Evolutionary conservation across 2,797 vertebrate species (phyloP).

Genomic region (Phylloscopus collybita): DNA sequence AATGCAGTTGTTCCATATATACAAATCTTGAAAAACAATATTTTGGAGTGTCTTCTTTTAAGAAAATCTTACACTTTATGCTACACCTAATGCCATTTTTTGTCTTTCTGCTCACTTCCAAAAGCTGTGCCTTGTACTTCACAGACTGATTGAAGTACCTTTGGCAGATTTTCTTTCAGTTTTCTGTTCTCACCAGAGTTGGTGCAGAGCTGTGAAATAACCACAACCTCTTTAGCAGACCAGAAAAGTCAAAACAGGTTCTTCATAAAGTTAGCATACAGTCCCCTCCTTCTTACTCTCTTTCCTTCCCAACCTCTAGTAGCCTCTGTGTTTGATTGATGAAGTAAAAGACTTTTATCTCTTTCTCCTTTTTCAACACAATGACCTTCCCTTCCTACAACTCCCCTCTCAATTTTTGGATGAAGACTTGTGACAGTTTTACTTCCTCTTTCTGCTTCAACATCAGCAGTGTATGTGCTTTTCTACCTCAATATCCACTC

Average conservation of each 20-base stretch:
- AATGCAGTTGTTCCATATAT: neutral
- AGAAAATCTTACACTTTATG: neutral
- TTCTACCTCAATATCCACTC: neutral
- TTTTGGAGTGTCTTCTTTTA: neutral
- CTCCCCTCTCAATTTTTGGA: neutral
- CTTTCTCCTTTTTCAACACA: neutral
- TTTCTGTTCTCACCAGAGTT: neutral
- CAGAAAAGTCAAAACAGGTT: neutral
- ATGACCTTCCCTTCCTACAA: neutral
- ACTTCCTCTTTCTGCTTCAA: neutral
- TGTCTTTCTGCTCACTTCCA: neutral
- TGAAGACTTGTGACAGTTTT: neutral
- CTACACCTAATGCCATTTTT: neutral
- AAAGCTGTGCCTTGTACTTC: neutral
- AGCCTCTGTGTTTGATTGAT: neutral
- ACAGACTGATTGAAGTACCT: neutral
- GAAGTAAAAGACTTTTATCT: neutral
- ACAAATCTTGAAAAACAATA: neutral
- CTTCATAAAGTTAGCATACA: neutral
- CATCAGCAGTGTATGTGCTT: accelerated
- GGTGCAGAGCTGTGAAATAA: neutral
- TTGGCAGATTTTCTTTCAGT: neutral
- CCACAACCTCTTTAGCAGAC: neutral
- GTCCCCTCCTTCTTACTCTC: neutral
- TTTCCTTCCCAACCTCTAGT: neutral